Base-by-base conservation (phyloP, 2,113 vertebrate genomes). In the Anseranas semipalmata region DNA sequence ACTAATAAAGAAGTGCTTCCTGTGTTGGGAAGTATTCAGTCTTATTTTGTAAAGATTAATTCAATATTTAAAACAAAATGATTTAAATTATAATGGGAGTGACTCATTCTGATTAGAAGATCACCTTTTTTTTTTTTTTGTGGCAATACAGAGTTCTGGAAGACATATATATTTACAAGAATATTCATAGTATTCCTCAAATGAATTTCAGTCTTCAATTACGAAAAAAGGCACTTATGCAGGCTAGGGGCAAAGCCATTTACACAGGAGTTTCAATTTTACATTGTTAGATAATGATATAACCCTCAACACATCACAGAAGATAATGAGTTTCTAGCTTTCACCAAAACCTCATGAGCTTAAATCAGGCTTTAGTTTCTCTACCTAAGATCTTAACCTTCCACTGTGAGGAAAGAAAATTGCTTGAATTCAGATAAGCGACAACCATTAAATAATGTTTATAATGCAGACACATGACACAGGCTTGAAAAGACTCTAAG, bases 301-400 rank as follows among this genome's bases (percentile, higher is more conserved):
- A 97, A 77, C 76, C 50, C 15, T 17, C 45, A 92, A 66, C 39
- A 90, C 19, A 92, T 87, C 65, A 97, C 37, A 94, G 58, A 90
- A 39, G n/a, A 90, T 88, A 95, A 72, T 91, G 79, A 97, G 15
- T 83, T 97, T 95, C 89, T 94, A 90, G 48, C 48, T 96, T 97
- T 95, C 55, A 50, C n/a, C 19, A 87, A 90, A 97, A 95, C 19
- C 70, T 86, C 75, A 70, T 70, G 72, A 96, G 45, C 35, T 96
- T 95, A 94, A 89, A 94, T 91, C 71, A 92, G 35, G 43, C 55
- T 76, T 84, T 77, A 79, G 11, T 32, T 63, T 88, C 41, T 81
- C 30, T 73, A 24, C 30, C 14, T 76, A 80, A 58, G n/a, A 85
- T 92, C 33, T 86, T 77, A 96, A 59, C 50, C 59, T 87, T 94